Conservation (phyloP, 1,140 invertebrate genomes). For the Macrocentrus cingulum region DNA sequence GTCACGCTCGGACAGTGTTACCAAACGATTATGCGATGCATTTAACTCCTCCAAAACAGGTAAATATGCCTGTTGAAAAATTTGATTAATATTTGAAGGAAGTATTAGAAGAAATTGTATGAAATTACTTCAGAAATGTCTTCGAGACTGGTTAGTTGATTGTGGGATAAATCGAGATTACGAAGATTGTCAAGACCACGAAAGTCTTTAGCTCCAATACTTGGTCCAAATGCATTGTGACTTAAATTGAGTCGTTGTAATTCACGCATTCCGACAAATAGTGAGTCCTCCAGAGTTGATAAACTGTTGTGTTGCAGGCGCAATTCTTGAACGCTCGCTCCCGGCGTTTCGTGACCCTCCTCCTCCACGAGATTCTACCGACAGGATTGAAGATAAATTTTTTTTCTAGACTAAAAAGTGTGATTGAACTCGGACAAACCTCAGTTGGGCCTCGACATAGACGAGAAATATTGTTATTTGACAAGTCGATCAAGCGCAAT, state of each 20-base stretch:
- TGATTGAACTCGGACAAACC: constrained; percentile 51
- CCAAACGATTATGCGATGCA: constrained; percentile 72
- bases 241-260: constrained; percentile 72
- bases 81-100: too few relatives aligned
- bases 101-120: constrained; percentile 4
- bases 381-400: constrained; percentile 1
- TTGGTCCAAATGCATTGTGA: constrained; percentile 69
- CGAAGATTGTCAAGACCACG: constrained; percentile 71
- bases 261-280: constrained; percentile 71
- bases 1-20: constrained; percentile 69
- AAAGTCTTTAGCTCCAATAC: constrained; percentile 72
- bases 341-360: constrained; percentile 57
- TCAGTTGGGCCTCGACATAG: constrained; percentile 67
- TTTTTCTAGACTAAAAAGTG: constrained; percentile 10
- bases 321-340: constrained; percentile 68
- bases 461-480: constrained; percentile 71
- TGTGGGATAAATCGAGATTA: constrained; percentile 75
- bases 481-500: constrained; percentile 70
- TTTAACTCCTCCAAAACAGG: constrained; percentile 74
- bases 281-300: constrained; percentile 68
- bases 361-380: constrained; percentile 71
- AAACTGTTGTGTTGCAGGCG: constrained; percentile 73
- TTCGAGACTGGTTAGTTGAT: constrained; percentile 73
- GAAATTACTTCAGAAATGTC: constrained; percentile 73
- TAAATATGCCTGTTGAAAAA: constrained; percentile 76